phyloP scores from a whole-genome alignment of 2,797 vertebrate species.

The Peromyscus nudipes region DNA sequence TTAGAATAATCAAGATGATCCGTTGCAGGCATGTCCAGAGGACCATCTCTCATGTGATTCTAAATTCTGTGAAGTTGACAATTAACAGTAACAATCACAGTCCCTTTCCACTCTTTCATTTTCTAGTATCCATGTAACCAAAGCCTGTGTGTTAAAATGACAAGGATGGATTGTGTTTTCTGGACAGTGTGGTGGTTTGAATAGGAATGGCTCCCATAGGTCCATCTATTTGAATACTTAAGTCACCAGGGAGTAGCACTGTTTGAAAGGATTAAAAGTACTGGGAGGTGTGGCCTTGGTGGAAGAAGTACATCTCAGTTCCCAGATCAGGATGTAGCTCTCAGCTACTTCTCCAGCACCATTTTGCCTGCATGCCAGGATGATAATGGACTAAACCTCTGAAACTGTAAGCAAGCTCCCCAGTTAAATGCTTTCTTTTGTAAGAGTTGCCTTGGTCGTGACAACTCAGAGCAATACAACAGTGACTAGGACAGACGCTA shows the following conservation, averaged over 20 bases:
- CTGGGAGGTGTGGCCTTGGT: background rate
- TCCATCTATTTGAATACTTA: background rate
- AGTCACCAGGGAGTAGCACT: background rate
- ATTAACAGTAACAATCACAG: background rate
- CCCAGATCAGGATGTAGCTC: background rate
- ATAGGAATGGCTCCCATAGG: background rate
- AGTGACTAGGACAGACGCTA: background rate
- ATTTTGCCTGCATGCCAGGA: background rate
- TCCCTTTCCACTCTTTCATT: background rate
- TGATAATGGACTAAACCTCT: background rate
- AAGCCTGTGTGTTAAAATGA: constrained; percentile 48
- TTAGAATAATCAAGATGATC: background rate
- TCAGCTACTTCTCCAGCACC: background rate
- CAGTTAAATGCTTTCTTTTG: background rate
- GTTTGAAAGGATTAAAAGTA: background rate
- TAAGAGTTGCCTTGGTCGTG: background rate
- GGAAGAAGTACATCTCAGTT: background rate
- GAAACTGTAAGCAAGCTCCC: background rate
- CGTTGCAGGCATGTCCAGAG: background rate
- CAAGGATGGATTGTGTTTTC: background rate
- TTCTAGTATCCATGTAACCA: background rate
- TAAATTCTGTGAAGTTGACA: background rate
- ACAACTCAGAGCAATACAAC: background rate
- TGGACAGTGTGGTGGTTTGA: background rate
- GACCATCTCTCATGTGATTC: background rate